phyloP scores from a whole-genome alignment of 2,113 vertebrate genomes.

The Nibea coibor region DNA sequence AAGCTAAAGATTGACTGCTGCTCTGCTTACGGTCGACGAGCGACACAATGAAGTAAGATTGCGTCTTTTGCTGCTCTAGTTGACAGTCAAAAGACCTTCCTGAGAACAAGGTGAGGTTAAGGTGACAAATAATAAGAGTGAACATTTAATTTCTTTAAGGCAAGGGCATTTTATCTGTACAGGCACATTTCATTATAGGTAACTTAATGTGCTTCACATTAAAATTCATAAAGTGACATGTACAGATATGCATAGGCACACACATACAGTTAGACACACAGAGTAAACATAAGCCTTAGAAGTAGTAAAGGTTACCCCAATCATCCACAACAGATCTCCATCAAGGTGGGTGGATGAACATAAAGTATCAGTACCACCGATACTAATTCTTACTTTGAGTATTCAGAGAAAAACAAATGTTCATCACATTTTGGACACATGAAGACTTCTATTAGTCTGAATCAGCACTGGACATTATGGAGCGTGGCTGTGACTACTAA shows the following conservation, averaged over 20 bases:
- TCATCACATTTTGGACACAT: too few relatives aligned
- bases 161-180: neutral
- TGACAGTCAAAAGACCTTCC: slow-evolving; percentile 26
- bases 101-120: slow-evolving; percentile 43
- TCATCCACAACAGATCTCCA: too few relatives aligned
- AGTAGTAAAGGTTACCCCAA: neutral
- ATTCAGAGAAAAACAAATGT: too few relatives aligned
- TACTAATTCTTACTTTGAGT: too few relatives aligned
- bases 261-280: neutral
- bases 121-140: slow-evolving; percentile 13
- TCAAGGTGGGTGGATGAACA: too few relatives aligned
- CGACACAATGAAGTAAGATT: slow-evolving; percentile 41
- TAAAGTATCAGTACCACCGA: too few relatives aligned
- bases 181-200: slow-evolving; percentile 8
- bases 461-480: too few relatives aligned
- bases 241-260: slow-evolving; percentile 5
- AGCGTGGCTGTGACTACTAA: too few relatives aligned
- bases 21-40: neutral
- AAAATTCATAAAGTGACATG: neutral
- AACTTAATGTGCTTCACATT: slow-evolving; percentile 11
- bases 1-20: slow-evolving; percentile 8
- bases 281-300: too few relatives aligned
- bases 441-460: too few relatives aligned
- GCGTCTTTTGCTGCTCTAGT: neutral
- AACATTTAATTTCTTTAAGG: slow-evolving; percentile 15